A percentile compares a stretch with the other conserved stretches of the same genome.
Conservation (phyloP, 2,888 invertebrate species). For the Agonopterix heracliana region DNA sequence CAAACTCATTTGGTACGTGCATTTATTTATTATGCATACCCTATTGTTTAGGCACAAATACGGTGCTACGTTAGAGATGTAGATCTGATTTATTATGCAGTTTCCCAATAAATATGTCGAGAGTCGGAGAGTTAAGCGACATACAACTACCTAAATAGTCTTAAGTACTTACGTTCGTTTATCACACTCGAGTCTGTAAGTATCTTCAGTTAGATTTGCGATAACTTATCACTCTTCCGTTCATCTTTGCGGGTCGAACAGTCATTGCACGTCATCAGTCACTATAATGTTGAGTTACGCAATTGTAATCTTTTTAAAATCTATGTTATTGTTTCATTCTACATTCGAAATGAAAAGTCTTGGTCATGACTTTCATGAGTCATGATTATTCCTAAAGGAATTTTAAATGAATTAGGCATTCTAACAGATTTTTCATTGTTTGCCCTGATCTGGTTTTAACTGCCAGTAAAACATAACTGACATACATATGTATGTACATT, state of each 20-base stretch:
- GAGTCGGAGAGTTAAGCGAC: too few species aligned
- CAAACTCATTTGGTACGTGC: conserved; percentile 21
- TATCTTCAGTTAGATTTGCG: conserved; percentile 5
- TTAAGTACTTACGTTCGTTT: too few species aligned
- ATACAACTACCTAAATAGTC: neutral
- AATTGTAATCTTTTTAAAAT: conserved; percentile 22
- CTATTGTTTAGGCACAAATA: conserved; percentile 6
- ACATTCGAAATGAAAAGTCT: conserved; percentile 19
- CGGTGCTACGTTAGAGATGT: neutral
- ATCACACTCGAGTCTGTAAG: too few species aligned
- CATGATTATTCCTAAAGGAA: too few species aligned
- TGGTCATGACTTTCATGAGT: too few species aligned
- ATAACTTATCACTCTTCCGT: conserved; percentile 40
- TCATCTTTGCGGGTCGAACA: conserved; percentile 22
- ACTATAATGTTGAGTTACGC: conserved; percentile 20
- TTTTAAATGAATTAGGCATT: too few species aligned
- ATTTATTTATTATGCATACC: conserved; percentile 3
- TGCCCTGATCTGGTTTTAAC: too few species aligned
- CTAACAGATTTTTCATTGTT: too few species aligned
- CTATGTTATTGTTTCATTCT: conserved; percentile 26
- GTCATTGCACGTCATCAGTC: conserved; percentile 23
- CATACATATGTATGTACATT: too few species aligned
- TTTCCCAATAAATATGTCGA: neutral
- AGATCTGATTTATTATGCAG: conserved; percentile 1
- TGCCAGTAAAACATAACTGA: too few species aligned